Base-by-base conservation (phyloP, 2,888 invertebrate species). In the Matsumyia berberina region DNA sequence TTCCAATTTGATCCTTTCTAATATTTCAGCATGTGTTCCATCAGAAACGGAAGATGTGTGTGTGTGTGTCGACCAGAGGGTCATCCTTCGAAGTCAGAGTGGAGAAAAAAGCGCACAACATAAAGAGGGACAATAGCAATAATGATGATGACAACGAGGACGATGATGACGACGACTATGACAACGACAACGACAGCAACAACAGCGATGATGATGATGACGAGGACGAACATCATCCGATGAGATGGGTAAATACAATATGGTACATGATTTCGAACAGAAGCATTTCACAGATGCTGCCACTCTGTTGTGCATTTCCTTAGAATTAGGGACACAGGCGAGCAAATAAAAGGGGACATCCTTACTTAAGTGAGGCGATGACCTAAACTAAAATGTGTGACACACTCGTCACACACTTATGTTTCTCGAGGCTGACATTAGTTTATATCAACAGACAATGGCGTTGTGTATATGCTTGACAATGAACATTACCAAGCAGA, bases 251-350 rank as follows among this genome's bases (percentile, higher is more conserved):
- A 73, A 53, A 53, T 53, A 73, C 62, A 73, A 73, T 62, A 60
- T 35, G 17, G 8, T 33, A 17, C 19, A 33, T 12, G 55, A 55
- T 42, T 15, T 37, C n/a, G 11, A 37, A 60, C 37, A 51, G 44
- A 33, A 53, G 29, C 53, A 29, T 37, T 58, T 37, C 66, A 60
- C 66, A 67, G 74, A 66, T 58, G 66, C 17, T 67, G 74, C 33
- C 60, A 74, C 67, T 67, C 67, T 74, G 57, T 51, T 73, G 79
- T 73, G 58, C 73, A 80, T 80, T 74, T 66, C 46, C 66, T 31
- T 19, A 2, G 53, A 70, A 74, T 67, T 58, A 39, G 39, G 51
- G 57, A 31, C 49, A 33, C 49, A 58, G 8, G 24, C n/a, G 53
- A 62, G 17, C 7, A 9, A 58, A 37, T 5, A 35, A 24, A 17